Base-by-base conservation (phyloP, 2,888 invertebrate species). In the Xylophagus ater region DNA sequence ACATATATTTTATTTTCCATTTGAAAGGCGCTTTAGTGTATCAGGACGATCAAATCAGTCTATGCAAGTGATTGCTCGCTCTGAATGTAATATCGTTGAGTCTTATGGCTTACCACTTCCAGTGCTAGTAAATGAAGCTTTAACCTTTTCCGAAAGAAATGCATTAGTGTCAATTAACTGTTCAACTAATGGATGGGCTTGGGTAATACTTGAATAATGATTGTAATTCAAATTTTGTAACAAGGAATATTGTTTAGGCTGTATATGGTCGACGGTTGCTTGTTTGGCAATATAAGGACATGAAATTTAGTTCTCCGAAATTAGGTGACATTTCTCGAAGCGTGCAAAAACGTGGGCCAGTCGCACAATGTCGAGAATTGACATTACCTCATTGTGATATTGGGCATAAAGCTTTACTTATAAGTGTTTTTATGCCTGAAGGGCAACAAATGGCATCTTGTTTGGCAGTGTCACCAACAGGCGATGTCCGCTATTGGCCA, bases 401-500 rank as follows among this genome's bases (percentile, higher is more conserved):
- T 12, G 86, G 88, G 0, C 93, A 94, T 59, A 80, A 84, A 53
- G 86, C 93, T 1, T 81, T 89, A 42, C 70, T 90, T 12, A 80
- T 87, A 2, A 75, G 78, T 18, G 75, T 89, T 1, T 85, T 82
- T 57, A 68, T 73, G 10, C 65, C 67, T 3, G 64, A 66, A 30
- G 71, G 69, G 1, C 72, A 72, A 45, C 72, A 73, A 58, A 73
- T 80, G 59, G 86, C 89, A 7, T 81, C 87, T 1, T 89, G 89
- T 54, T 76, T 94, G 50, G 90, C 92, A 12, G 88, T 90, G 2
- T 92, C 93, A 1, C 92, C 93, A 1, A 93, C 93, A 57, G 94
- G 93, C 23, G 76, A 81, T 34, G 81, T 90, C 1, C 76, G 93
- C 2, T 93, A 83, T 64, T 96, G 94, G 94, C 76, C 86, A 0